Base-by-base conservation (phyloP, 2,888 invertebrate genomes). In the Muscina levida region DNA sequence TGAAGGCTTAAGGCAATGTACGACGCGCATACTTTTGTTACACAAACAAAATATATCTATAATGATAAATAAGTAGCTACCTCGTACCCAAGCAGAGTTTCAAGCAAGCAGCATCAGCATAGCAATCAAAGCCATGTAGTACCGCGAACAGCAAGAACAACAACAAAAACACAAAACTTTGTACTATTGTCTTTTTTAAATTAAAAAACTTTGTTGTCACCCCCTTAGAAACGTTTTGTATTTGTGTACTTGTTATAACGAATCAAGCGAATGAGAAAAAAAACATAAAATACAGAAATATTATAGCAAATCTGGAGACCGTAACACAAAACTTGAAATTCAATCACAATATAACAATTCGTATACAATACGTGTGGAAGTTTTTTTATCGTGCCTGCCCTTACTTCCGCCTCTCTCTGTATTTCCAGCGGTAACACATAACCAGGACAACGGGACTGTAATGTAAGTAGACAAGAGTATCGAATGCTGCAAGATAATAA, bases 331-430 rank as follows among this genome's bases (percentile, higher is more conserved):
- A 79, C 75, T 66, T 71, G 73, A 73, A 77, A 77, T 73, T 80
- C 76, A 80, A 80, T 80, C 76, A 76, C 26, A 70, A 79, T 72
- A 65, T 53, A 42, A 71, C 73, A 73, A 80, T 77, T 80, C 80
- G 73, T 77, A 80, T 80, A 80, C 73, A 77, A 77, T 77, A 80
- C 80, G 80, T 80, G 80, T 70, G 76, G 57, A 44, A 44, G 10
- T 5, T 53, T 53, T 53, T 22, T 22, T 10, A 19, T 19, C 5
- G 22, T 22, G 22, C 1, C 22, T 17, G 1, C n/a, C 15, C 6
- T 31, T 31, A 31, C 8, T 31, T 31, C 8, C 8, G 31, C 8
- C 4, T 31, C 31, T 5, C 4, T 31, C 31, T n/a, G 8, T 31
- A 31, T 8, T 31, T 31, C 31, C 8, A 31, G 8, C 31, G 4